Percentiles rank a stretch among this genome's conserved stretches.
These are phyloP conservation scores for Drymodes brunneopygia DNA, from an alignment of 2,113 vertebrate species.

Conservation along the genomic window DNA sequence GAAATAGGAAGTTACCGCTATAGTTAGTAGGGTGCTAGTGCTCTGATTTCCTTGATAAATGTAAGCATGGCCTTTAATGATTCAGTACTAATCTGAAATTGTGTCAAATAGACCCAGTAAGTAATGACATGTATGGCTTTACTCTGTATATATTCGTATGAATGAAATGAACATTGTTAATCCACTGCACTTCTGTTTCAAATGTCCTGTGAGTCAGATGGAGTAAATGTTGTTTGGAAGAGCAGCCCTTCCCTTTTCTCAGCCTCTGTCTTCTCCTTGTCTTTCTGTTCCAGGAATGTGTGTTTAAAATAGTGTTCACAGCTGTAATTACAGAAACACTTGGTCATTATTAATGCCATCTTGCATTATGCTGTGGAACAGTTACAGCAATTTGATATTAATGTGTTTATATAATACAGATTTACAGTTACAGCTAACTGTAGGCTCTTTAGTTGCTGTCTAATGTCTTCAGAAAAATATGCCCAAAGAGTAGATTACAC, in stretches of 20 bases:
- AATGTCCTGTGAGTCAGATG: neutral
- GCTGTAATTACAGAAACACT: neutral
- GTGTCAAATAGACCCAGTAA: neutral
- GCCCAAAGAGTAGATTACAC: neutral
- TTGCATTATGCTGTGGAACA: neutral
- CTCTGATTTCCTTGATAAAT: neutral
- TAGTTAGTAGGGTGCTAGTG: neutral
- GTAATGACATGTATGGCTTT: neutral
- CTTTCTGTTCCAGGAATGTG: neutral
- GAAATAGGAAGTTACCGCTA: neutral
- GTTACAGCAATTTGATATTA: neutral
- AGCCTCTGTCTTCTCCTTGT: neutral
- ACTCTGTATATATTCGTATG: neutral
- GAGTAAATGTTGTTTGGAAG: neutral
- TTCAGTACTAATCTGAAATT: neutral
- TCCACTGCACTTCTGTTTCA: neutral
- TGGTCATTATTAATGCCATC: neutral
- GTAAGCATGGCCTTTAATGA: neutral
- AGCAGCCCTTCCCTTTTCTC: neutral
- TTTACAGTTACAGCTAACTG: neutral
- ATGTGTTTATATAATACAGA: neutral
- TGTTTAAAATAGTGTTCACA: neutral
- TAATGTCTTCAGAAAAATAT: neutral
- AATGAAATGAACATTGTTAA: neutral
- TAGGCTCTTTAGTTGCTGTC: neutral